Conservation (phyloP, 2,113 vertebrate species). For the Pyxicephalus adspersus region DNA sequence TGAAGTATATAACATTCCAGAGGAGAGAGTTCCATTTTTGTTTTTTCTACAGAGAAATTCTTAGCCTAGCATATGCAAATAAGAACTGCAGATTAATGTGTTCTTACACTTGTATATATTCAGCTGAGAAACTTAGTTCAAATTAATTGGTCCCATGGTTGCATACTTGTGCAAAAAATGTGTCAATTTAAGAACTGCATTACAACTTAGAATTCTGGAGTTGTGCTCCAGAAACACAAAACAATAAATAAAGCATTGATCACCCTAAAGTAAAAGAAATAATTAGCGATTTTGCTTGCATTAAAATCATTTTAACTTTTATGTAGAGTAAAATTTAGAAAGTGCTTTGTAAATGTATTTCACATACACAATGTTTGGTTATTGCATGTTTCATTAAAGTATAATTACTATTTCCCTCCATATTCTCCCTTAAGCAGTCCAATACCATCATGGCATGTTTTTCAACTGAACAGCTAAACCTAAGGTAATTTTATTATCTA, state of each 20-base stretch:
- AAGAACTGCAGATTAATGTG: not conserved
- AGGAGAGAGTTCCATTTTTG: not conserved
- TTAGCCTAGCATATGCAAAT: not conserved
- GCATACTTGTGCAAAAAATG: not conserved
- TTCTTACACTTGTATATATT: not conserved
- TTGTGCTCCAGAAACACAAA: not conserved
- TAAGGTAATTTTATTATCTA: constrained; percentile 45
- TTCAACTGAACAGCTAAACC: constrained; percentile 32
- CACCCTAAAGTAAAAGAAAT: not conserved
- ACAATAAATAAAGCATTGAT: not conserved
- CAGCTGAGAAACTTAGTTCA: not conserved
- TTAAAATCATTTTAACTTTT: not conserved
- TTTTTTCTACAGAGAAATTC: not conserved
- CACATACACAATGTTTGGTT: too few species aligned
- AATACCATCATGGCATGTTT: constrained; percentile 40
- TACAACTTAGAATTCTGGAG: not conserved
- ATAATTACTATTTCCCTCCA: constrained; percentile 3
- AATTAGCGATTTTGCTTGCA: not conserved
- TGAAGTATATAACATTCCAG: too few species aligned
- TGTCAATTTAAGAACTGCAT: not conserved
- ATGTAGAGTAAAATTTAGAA: not conserved
- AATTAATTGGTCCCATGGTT: constrained; percentile 3
- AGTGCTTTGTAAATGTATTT: too few species aligned
- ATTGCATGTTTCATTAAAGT: not conserved
- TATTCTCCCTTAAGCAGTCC: constrained; percentile 17